A percentile compares a stretch with the other conserved stretches of the same genome.
These are phyloP conservation scores for Phorcus lineatus DNA, from an alignment of 2,888 invertebrate genomes.

Conservation along the genomic window DNA sequence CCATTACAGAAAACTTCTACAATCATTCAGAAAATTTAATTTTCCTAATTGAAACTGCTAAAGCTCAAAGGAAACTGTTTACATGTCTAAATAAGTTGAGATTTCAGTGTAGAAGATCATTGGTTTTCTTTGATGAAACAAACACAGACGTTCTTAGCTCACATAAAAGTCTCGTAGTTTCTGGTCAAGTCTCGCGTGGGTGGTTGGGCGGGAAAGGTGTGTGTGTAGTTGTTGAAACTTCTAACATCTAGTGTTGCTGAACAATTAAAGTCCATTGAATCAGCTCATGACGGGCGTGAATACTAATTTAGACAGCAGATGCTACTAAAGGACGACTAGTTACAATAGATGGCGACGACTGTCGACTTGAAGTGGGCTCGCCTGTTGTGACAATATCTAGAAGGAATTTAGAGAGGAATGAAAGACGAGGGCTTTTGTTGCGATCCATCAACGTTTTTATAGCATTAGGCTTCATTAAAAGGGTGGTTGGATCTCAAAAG, in stretches of 20 bases:
- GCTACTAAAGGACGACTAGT: not conserved
- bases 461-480: too few relatives aligned
- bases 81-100: not conserved
- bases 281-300: not conserved
- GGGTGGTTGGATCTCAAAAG: too few relatives aligned
- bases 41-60: not conserved
- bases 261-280: constrained; percentile 2
- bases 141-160: not conserved
- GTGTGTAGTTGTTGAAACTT: not conserved
- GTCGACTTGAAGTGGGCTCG: not conserved
- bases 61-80: not conserved
- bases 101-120: not conserved
- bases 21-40: not conserved
- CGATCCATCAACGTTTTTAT: too few relatives aligned
- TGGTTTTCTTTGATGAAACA: not conserved
- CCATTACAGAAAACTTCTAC: not conserved
- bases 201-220: not conserved
- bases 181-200: not conserved
- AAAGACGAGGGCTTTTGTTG: too few relatives aligned
- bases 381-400: not conserved
- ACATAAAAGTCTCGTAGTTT: not conserved
- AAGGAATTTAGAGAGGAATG: not conserved
- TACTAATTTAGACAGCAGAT: not conserved
- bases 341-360: not conserved
- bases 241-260: not conserved